Percentiles rank a stretch among this genome's conserved stretches.
Evolutionary conservation across 2,888 invertebrate genomes (phyloP).

Genomic region (Scaeva pyrastri): DNA sequence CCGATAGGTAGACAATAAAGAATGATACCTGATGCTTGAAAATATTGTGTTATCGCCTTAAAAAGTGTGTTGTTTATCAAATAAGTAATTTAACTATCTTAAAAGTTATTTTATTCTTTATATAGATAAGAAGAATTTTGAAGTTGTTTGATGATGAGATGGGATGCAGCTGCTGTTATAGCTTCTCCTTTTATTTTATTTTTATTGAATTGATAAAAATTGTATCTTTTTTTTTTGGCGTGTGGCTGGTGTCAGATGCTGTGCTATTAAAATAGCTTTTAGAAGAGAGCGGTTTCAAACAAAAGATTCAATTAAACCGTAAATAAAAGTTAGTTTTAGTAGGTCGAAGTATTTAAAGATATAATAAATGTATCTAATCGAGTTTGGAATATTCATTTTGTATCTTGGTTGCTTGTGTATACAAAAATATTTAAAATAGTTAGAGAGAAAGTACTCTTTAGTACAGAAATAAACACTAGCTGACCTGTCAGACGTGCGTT

Average conservation of each 20-base stretch:
- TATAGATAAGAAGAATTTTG: constrained; percentile 2
- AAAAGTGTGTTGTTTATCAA: constrained; percentile 31
- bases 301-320: neutral
- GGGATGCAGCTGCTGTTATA: neutral
- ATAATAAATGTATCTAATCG: too few species aligned
- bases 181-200: constrained; percentile 12
- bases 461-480: too few species aligned
- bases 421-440: too few species aligned
- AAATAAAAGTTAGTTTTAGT: neutral
- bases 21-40: neutral
- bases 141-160: neutral
- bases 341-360: neutral
- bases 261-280: constrained; percentile 15
- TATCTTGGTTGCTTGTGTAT: too few species aligned
- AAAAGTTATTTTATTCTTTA: constrained; percentile 14
- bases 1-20: constrained; percentile 6
- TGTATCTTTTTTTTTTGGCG: neutral
- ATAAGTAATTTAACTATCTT: constrained; percentile 24
- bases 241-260: constrained; percentile 34
- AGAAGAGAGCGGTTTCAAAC: neutral
- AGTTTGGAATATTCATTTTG: too few species aligned
- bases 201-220: neutral
- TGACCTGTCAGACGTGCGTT: too few species aligned
- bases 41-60: constrained; percentile 3
- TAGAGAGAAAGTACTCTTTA: too few species aligned